Evolutionary conservation across 2,797 vertebrate genomes (phyloP).

Genomic region (Silurus lanzhouensis): DNA sequence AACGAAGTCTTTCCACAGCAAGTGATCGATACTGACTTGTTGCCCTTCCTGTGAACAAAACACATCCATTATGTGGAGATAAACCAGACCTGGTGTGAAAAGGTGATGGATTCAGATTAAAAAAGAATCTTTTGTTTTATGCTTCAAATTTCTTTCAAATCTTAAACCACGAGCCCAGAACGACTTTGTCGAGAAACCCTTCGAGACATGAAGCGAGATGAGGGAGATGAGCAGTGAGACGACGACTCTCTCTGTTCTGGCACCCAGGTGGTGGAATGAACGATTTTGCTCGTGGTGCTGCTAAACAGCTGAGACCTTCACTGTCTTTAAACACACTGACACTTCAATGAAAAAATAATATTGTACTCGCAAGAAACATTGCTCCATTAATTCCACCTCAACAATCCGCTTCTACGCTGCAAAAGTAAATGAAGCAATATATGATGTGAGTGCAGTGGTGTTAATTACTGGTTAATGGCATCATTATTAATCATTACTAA

Average conservation of each 20-base stretch:
- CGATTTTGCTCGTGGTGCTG: neutral
- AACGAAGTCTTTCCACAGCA: neutral
- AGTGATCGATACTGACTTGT: neutral
- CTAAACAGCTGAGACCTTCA: neutral
- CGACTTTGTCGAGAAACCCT: neutral
- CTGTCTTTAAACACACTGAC: neutral
- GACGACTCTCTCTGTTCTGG: neutral
- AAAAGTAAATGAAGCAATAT: neutral
- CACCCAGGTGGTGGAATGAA: constrained; percentile 1
- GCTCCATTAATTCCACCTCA: neutral
- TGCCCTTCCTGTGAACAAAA: neutral
- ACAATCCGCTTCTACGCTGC: neutral
- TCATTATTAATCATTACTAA: too few relatives aligned
- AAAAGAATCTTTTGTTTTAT: neutral
- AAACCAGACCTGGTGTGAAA: neutral
- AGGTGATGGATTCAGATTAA: neutral
- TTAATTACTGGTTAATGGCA: too few relatives aligned
- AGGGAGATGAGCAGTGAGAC: neutral
- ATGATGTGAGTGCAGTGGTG: too few relatives aligned
- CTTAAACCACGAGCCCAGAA: neutral
- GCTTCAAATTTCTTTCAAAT: neutral
- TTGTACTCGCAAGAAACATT: too few relatives aligned
- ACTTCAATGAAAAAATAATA: neutral
- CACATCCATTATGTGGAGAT: neutral
- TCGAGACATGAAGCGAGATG: neutral